Conservation (phyloP, 1,140 invertebrate genomes). For the Tenebrio molitor region DNA sequence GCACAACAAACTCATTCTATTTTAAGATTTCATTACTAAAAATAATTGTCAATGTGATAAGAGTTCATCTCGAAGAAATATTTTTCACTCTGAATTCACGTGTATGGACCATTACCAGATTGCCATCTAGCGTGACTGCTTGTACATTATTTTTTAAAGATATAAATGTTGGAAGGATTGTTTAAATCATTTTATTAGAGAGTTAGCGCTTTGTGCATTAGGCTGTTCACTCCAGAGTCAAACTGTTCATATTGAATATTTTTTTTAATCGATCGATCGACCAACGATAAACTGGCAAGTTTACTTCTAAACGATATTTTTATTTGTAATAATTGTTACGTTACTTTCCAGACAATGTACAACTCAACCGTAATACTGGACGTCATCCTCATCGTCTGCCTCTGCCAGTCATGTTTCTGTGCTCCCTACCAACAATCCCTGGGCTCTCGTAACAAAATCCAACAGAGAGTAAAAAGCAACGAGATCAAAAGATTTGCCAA, state of each 20-base stretch:
- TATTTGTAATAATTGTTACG: no score
- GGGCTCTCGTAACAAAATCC: background rate
- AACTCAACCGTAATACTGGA: background rate
- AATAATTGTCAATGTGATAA: constrained; percentile 37
- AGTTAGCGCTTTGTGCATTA: no score
- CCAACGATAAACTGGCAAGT: no score
- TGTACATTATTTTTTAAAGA: constrained; percentile 36
- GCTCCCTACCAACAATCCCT: background rate
- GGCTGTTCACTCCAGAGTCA: no score
- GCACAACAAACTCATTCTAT: constrained; percentile 30
- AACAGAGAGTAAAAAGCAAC: background rate
- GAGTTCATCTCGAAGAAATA: constrained; percentile 37
- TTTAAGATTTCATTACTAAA: constrained; percentile 27
- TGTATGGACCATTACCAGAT: constrained; percentile 28
- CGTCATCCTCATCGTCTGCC: constrained; percentile 4
- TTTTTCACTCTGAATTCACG: constrained; percentile 46
- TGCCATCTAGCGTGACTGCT: constrained; percentile 31
- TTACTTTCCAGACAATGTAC: constrained; percentile 13
- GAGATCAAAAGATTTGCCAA: constrained; percentile 6
- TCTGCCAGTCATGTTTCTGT: constrained; percentile 12
- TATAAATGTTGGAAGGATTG: constrained; percentile 18
- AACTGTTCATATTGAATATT: no score
- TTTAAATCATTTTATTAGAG: no score
- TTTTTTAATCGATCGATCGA: no score
- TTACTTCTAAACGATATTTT: no score